Evolutionary conservation across 2,888 invertebrate genomes (phyloP).

Genomic region (Chymomyza amoena): DNA sequence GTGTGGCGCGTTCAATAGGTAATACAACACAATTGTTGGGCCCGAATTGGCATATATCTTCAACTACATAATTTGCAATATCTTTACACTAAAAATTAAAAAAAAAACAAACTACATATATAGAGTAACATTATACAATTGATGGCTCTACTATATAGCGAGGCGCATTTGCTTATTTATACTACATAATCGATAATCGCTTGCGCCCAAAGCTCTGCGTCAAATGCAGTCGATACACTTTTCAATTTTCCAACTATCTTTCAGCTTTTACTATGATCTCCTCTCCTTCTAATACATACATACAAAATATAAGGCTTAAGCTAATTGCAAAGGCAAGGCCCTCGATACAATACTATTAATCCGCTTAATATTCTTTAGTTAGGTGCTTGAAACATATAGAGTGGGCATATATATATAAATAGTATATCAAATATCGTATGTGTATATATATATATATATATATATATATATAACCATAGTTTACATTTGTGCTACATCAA

Average conservation of each 20-base stretch:
- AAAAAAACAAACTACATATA: not conserved
- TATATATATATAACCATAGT: slow-evolving; percentile 8
- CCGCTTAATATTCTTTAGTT: not conserved
- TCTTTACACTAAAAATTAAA: slow-evolving; percentile 3
- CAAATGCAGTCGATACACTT: not conserved
- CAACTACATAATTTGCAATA: not conserved
- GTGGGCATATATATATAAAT: slow-evolving; percentile 24
- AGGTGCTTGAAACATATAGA: slow-evolving; percentile 21
- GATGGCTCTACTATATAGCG: not conserved
- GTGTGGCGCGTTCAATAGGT: not conserved
- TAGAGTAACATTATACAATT: not conserved
- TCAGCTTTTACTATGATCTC: slow-evolving; percentile 24
- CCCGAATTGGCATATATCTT: not conserved
- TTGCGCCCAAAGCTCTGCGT: not conserved
- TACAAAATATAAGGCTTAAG: slow-evolving; percentile 24
- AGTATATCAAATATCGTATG: slow-evolving; percentile 8
- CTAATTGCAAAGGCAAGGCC: not conserved
- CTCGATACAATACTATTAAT: not conserved
- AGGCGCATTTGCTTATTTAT: not conserved
- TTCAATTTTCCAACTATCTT: not conserved
- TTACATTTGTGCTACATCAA: slow-evolving; percentile 22
- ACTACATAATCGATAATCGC: no score
- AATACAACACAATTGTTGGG: not conserved
- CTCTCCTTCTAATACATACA: slow-evolving; percentile 18
- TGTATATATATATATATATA: slow-evolving; percentile 16